phyloP scores from a whole-genome alignment of 2,113 vertebrate species.

The Gnathonemus longibarbis region DNA sequence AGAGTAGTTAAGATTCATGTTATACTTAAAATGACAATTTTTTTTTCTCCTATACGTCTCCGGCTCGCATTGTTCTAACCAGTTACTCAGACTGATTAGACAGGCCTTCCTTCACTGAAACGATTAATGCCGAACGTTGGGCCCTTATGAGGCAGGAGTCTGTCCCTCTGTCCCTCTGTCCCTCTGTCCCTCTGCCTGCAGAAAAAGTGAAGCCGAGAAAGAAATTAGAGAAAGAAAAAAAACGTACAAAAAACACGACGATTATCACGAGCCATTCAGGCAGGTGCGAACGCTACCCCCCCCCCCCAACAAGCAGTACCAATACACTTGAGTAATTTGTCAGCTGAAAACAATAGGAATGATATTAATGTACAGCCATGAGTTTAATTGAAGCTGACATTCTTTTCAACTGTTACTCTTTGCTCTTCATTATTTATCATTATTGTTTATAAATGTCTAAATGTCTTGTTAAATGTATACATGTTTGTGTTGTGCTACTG shows the following conservation, averaged over 20 bases:
- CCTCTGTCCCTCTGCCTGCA: not conserved
- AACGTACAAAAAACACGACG: not conserved
- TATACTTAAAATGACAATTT: conserved; percentile 8
- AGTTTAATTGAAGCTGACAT: not conserved
- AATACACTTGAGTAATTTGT: not conserved
- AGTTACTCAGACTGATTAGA: not conserved
- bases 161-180: not conserved
- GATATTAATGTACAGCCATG: not conserved
- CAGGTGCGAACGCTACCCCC: not conserved
- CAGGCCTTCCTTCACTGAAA: not conserved
- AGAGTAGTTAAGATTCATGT: conserved; percentile 2
- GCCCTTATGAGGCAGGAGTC: not conserved
- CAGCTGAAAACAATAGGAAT: not conserved
- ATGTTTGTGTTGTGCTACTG: not conserved
- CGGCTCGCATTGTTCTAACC: not conserved
- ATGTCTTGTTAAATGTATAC: not conserved
- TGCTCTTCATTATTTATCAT: not conserved
- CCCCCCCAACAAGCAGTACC: not conserved
- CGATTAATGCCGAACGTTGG: not conserved
- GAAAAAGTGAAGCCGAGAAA: not conserved
- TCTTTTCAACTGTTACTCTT: not conserved
- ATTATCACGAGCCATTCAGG: not conserved
- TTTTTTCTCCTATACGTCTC: not conserved
- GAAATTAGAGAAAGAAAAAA: not conserved
- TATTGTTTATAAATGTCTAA: not conserved